Evolutionary conservation across 1,140 invertebrate species (phyloP), one percentile per base, ranked within the genome.

Genomic region (Penaeus chinensis): DNA sequence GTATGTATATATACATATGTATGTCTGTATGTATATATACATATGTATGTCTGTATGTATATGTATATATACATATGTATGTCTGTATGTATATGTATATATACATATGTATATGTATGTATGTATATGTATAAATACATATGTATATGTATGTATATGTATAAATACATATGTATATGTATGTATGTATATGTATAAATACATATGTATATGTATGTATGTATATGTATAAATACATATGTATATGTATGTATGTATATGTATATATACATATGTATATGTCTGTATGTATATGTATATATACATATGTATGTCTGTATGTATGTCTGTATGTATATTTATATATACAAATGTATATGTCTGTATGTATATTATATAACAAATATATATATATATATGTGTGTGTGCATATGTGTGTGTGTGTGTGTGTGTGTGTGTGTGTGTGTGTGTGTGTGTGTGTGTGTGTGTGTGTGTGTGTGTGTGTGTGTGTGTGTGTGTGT

Each of bases 21-120:
- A 63, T 63, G 47, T 61, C 2, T 62, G 47, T 81, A 81, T 61
- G 22, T 81, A 81, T n/a, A 62, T 62, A 81, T 61, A 8, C 42
- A 81, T 61, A 80, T 80, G 54, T 80, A 80, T 80, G 54, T 80
- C 61, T 60, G 54, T 62, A 62, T 81, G 54, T 81, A 81, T 81
- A 81, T 81, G 61, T 62, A 81, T 81, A 81, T 60, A 81, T 81
- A 54, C 13, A 79, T n/a, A 79, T 32, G 47, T 8, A 79, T 32
- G 32, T 32, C n/a, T 32, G 32, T 32, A 77, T 60, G 13, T 81
- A 47, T 81, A 32, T 18, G 5, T 69, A 69, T 4, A 69, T 69
- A 69, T 69, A 69, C 27, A 69, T 8, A 69, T 27, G 7, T 69
- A 69, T 8, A 69, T 19, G 7, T 69, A 69, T 69, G 7, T 19